These are phyloP conservation scores for Furcula furcula DNA, from an alignment of 2,888 invertebrate species.

Conservation along the genomic window DNA sequence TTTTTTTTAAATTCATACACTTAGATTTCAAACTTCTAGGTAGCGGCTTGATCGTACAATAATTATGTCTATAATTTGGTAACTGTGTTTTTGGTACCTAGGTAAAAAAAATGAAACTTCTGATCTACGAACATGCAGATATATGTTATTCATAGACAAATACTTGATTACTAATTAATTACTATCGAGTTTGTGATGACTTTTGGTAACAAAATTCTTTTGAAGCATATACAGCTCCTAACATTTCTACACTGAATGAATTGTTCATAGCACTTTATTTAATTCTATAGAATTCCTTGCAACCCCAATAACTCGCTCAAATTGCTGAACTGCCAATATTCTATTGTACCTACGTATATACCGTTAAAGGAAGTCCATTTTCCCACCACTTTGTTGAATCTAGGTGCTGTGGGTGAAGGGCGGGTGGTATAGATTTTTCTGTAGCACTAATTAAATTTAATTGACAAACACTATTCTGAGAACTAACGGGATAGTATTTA, in stretches of 20 bases:
- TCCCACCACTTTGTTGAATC: constrained; percentile 41
- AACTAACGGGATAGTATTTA: constrained; percentile 19
- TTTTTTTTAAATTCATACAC: no score
- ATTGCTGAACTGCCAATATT: constrained; percentile 48
- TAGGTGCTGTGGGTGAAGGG: constrained; percentile 35
- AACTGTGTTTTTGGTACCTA: no score
- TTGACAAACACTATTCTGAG: constrained; percentile 36
- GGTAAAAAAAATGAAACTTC: no score
- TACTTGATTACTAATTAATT: no score
- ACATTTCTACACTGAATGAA: constrained; percentile 39
- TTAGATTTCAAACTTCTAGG: no score
- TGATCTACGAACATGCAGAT: no score
- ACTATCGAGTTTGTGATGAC: no score
- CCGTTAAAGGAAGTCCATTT: constrained; percentile 62
- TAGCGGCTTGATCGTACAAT: no score
- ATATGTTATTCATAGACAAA: no score
- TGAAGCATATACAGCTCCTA: constrained; percentile 20
- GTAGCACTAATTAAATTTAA: constrained; percentile 24
- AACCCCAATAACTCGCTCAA: constrained; percentile 50
- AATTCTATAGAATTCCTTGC: constrained; percentile 49
- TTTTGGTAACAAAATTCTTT: no score
- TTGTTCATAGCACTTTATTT: constrained; percentile 42
- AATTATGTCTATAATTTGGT: no score
- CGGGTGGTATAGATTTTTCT: constrained; percentile 46
- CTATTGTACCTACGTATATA: constrained; percentile 49